Percentiles rank a stretch among this genome's conserved stretches.
Conservation (phyloP, 2,797 vertebrate species). For the Acanthis flammea region DNA sequence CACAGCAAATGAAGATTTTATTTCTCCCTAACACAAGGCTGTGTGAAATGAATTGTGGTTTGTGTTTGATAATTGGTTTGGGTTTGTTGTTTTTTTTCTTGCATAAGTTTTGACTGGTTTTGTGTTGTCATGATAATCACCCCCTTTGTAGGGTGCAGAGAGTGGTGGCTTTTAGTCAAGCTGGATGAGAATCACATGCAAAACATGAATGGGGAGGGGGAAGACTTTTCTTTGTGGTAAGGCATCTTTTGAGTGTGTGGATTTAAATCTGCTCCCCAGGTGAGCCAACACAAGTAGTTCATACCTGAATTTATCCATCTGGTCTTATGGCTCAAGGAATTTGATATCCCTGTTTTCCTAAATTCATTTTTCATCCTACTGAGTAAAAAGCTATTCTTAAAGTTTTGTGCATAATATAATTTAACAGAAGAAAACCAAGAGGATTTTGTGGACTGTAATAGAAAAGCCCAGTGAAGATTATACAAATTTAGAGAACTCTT, state of each 20-base stretch:
- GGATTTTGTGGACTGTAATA: background rate
- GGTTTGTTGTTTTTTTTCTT: background rate
- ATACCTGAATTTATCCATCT: background rate
- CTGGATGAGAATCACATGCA: background rate
- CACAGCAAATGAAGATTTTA: background rate
- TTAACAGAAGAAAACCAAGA: background rate
- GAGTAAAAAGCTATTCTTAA: background rate
- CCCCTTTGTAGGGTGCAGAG: background rate
- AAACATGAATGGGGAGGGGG: background rate
- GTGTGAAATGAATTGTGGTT: background rate
- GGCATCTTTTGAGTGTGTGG: background rate
- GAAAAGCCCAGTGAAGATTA: background rate
- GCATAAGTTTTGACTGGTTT: background rate
- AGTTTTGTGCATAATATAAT: background rate
- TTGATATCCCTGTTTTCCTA: background rate
- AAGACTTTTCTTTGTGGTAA: background rate
- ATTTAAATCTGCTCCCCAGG: background rate
- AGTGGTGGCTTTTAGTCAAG: background rate
- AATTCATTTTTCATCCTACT: background rate
- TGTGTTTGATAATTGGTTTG: background rate
- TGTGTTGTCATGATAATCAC: background rate
- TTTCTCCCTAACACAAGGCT: background rate
- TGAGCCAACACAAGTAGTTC: background rate
- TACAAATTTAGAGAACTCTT: background rate
- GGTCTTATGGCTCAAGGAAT: background rate